Evolutionary conservation across 2,888 invertebrate genomes (phyloP).

Genomic region (Lamellibrachia columna): DNA sequence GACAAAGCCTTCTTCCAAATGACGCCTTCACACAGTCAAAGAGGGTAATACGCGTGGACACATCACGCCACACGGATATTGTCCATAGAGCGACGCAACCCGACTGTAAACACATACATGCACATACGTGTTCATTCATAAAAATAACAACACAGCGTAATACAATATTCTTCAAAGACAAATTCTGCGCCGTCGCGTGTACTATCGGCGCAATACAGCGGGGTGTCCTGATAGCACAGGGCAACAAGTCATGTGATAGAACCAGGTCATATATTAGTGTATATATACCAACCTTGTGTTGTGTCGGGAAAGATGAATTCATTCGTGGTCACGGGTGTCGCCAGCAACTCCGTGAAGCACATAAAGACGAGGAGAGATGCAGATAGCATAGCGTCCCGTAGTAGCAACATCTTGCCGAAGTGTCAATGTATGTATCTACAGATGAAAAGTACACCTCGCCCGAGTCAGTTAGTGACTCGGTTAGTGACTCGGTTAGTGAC

Average conservation of each 20-base stretch:
- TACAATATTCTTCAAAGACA: neutral
- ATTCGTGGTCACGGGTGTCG: neutral
- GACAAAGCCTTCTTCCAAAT: neutral
- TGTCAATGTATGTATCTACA: neutral
- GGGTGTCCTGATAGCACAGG: neutral
- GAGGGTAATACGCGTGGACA: neutral
- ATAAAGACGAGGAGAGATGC: neutral
- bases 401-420: neutral
- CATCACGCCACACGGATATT: neutral
- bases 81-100: neutral
- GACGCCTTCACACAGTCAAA: neutral
- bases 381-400: neutral
- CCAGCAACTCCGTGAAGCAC: neutral
- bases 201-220: neutral
- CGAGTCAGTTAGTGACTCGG: neutral
- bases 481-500: neutral
- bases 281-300: neutral
- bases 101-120: neutral
- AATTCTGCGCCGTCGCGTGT: neutral
- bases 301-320: neutral
- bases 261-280: neutral
- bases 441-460: neutral
- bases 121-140: neutral
- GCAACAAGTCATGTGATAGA: neutral
- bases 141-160: neutral